Base-by-base conservation (phyloP, 2,113 vertebrate species). In the Mesocricetus auratus region DNA sequence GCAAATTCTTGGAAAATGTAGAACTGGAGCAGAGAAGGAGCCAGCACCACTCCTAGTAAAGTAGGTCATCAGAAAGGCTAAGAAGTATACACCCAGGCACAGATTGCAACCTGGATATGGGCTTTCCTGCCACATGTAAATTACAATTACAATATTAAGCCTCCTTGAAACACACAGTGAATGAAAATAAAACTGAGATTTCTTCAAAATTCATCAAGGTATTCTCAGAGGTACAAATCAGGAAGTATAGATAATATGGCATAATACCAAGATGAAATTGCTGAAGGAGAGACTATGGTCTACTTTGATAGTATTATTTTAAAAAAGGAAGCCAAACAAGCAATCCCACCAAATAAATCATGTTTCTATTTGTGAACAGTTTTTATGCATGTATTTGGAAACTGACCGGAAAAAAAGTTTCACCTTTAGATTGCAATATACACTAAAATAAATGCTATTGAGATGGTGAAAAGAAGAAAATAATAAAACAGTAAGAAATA, bases 1-100 rank as follows among this genome's bases (percentile, higher is more conserved):
- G 2, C n/a, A 92, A 83, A 89, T 90, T 96, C 62, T 39, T 96
- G 89, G 78, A 94, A 95, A 97, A 92, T 81, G 58, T 75, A 47
- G 71, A 89, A 17, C 86, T 69, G 66, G 21, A 85, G 12, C 29
- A 69, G 17, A 71, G 29, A 69, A 79, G 78, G 39, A 74, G 31
- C 62, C 77, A 93, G 22, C 4, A 39, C 58, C 58, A 39, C 0
- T 31, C 50, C 36, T 89, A 86, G 42, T 39, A 77, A 95, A 92
- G 89, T 94, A 96, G 42, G 85, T 94, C 73, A 94, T n/a, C 21
- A 85, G 33, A 24, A 95, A 90, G 64, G 10, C 73, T 95, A 29
- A 78, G 19, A 91, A 53, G 29, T 56, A 62, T 86, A 42, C 45
- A 60, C 29, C n/a, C 89, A 53, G 47, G 36, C 16, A 22, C 85